Evolutionary conservation across 2,888 invertebrate genomes (phyloP).

Genomic region (Alentia gelatinosa): DNA sequence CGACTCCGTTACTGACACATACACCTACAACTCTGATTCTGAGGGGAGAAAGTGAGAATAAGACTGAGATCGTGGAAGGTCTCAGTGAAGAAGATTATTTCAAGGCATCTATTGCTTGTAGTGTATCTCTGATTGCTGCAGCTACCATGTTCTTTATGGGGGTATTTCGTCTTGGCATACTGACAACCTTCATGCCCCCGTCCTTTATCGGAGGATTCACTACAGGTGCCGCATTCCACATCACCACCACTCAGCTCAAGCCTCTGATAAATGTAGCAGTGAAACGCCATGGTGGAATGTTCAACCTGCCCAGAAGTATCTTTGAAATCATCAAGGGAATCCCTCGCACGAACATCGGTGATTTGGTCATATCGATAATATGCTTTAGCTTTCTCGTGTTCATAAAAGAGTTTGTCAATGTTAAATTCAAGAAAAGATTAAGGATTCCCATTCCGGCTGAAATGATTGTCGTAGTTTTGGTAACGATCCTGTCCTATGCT

Average conservation of each 20-base stretch:
- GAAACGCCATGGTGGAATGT: conserved; percentile 70
- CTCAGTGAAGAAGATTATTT: conserved; percentile 12
- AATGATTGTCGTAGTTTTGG: conserved; percentile 75
- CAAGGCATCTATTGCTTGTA: conserved; percentile 59
- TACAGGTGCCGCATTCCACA: conserved; percentile 69
- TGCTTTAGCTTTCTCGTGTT: conserved; percentile 85
- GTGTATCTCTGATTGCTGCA: conserved; percentile 64
- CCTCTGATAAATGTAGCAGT: conserved; percentile 72
- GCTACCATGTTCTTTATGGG: conserved; percentile 88
- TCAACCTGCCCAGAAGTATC: conserved; percentile 67
- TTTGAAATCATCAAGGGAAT: conserved; percentile 83
- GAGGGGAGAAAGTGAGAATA: not conserved
- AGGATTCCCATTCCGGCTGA: conserved; percentile 85
- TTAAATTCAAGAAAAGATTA: conserved; percentile 80
- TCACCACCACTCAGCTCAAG: conserved; percentile 65
- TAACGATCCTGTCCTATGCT: conserved; percentile 58
- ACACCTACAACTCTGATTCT: not conserved
- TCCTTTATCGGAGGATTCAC: conserved; percentile 80
- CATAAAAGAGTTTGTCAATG: conserved; percentile 78
- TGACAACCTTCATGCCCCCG: conserved; percentile 89
- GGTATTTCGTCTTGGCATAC: conserved; percentile 87
- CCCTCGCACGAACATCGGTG: conserved; percentile 84
- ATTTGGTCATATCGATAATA: conserved; percentile 85
- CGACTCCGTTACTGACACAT: not conserved
- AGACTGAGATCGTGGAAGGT: not conserved